Percentiles rank a stretch among this genome's conserved stretches.
These are phyloP conservation scores for Tricholauxania praeusta DNA, from an alignment of 2,888 invertebrate genomes.

Conservation along the genomic window DNA sequence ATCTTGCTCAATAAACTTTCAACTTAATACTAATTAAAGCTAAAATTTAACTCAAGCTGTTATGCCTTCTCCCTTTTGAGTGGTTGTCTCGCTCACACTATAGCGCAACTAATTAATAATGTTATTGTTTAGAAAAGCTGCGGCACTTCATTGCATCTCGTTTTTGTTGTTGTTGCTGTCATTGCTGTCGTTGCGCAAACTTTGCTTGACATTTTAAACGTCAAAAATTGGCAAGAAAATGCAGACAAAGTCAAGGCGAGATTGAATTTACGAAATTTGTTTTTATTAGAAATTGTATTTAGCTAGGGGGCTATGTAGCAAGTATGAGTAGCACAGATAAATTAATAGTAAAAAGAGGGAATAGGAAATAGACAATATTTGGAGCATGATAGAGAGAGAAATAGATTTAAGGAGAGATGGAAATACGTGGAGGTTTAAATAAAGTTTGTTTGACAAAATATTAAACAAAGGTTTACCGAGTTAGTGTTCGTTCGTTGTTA, in stretches of 20 bases:
- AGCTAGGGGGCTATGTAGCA: too few species aligned
- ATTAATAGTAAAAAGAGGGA: neutral
- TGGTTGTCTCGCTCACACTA: too few species aligned
- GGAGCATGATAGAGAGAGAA: neutral
- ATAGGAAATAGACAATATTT: neutral
- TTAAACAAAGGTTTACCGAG: constrained; percentile 26
- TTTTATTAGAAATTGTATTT: neutral
- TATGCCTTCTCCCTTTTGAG: too few species aligned
- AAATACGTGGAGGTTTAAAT: neutral
- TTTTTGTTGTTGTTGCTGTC: neutral
- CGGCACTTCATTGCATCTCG: constrained; percentile 9
- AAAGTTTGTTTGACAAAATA: constrained; percentile 20
- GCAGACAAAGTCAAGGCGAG: neutral
- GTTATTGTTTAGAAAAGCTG: constrained; percentile 33
- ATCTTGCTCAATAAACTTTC: constrained; percentile 11
- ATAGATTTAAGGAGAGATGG: neutral
- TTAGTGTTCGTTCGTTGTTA: constrained; percentile 8
- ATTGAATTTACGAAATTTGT: neutral
- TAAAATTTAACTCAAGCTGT: too few species aligned
- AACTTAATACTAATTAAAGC: neutral
- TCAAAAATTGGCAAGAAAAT: constrained; percentile 10
- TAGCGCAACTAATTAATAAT: constrained; percentile 25
- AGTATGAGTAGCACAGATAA: neutral
- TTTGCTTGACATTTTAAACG: constrained; percentile 36
- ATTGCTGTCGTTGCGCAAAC: neutral